phyloP scores from a whole-genome alignment of 2,888 invertebrate genomes.

The Girardia tigrina region DNA sequence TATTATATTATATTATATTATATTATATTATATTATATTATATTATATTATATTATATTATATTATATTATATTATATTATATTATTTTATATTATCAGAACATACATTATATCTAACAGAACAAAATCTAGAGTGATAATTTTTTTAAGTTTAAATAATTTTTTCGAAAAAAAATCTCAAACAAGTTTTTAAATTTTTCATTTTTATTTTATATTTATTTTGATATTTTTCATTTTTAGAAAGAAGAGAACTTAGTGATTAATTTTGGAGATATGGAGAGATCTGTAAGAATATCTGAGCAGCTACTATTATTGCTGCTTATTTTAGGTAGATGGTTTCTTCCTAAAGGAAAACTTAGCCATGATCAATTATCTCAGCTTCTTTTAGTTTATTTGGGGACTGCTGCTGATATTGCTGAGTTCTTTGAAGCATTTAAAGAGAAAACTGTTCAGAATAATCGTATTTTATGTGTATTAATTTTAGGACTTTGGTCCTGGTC shows the following conservation, averaged over 20 bases:
- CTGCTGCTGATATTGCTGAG: conserved; percentile 85
- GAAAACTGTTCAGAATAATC: conserved; percentile 55
- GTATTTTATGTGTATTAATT: conserved; percentile 67
- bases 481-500: conserved; percentile 82
- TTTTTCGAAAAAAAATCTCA: no score
- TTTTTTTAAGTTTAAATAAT: no score
- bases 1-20: no score
- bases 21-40: no score
- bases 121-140: no score
- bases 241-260: not conserved
- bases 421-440: conserved; percentile 80
- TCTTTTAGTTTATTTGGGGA: conserved; percentile 66
- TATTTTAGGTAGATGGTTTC: conserved; percentile 75
- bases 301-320: conserved; percentile 76
- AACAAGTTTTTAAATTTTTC: no score
- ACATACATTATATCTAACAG: no score
- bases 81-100: no score
- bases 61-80: no score
- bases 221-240: not conserved
- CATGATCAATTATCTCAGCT: conserved; percentile 81
- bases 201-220: not conserved
- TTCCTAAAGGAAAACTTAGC: conserved; percentile 80
- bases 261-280: not conserved
- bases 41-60: no score
- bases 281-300: conserved; percentile 60